Conservation (phyloP, 2,888 invertebrate genomes). For the Aradus depressus region DNA sequence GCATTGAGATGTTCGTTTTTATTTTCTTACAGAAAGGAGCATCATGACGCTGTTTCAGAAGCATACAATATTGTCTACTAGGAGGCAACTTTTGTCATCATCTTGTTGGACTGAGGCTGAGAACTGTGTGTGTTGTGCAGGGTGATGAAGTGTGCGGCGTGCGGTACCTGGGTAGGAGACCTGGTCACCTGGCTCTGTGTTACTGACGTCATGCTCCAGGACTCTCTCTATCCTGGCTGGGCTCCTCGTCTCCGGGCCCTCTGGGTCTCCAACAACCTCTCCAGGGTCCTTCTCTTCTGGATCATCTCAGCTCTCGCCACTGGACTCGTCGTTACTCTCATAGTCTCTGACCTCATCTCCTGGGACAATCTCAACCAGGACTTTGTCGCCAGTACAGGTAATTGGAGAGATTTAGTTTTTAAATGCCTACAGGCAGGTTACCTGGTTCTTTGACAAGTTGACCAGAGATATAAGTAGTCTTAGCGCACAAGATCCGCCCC, state of each 20-base stretch:
- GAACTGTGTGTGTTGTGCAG: no score
- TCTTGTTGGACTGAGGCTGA: no score
- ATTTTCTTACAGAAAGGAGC: no score
- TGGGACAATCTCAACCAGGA: slow-evolving; percentile 42
- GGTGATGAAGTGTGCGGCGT: slow-evolving; percentile 42
- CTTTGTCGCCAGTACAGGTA: slow-evolving; percentile 39
- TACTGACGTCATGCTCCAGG: slow-evolving; percentile 44
- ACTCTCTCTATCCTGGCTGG: slow-evolving; percentile 42
- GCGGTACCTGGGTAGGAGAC: slow-evolving; percentile 43
- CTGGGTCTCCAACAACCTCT: slow-evolving; percentile 38
- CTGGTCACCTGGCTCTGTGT: slow-evolving; percentile 44
- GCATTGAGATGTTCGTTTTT: no score
- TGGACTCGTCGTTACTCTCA: slow-evolving; percentile 39
- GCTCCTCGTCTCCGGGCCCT: slow-evolving; percentile 33
- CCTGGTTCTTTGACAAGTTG: no score
- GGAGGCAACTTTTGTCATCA: no score
- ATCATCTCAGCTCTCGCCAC: slow-evolving; percentile 37
- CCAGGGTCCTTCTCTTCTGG: slow-evolving; percentile 42
- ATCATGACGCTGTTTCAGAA: no score
- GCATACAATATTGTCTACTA: no score
- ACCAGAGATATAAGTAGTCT: no score
- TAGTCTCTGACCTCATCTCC: slow-evolving; percentile 40
- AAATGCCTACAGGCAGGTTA: no score
- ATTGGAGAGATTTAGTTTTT: no score
- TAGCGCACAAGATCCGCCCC: no score